Conservation (phyloP, 1,140 invertebrate genomes). For the Bombus waltoni region DNA sequence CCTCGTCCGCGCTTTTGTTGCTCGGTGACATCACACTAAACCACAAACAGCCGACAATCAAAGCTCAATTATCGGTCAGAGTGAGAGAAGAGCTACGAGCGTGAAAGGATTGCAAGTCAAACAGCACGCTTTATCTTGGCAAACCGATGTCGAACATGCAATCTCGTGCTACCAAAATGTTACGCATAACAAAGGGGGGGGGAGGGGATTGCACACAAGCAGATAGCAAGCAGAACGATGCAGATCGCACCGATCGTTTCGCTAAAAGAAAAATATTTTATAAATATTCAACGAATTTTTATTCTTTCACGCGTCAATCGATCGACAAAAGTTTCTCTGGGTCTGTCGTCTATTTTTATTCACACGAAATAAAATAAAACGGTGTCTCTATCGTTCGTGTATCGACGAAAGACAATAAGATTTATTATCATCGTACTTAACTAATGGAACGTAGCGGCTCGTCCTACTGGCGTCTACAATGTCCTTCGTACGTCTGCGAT, state of each 20-base stretch:
- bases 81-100: not conserved
- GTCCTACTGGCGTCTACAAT: not conserved
- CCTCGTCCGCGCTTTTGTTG: constrained; percentile 74
- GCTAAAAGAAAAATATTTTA: not conserved
- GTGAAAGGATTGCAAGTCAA: constrained; percentile 14
- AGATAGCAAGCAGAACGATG: not conserved
- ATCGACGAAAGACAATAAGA: not conserved
- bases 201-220: not conserved
- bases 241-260: not conserved
- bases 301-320: too few species aligned
- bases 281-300: not conserved
- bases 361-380: not conserved
- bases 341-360: not conserved
- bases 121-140: constrained; percentile 22
- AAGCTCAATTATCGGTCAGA: constrained; percentile 44
- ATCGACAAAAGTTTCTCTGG: not conserved
- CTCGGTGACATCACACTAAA: constrained; percentile 75
- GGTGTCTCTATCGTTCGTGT: not conserved
- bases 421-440: constrained; percentile 24
- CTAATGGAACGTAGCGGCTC: not conserved
- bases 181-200: not conserved
- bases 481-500: constrained; percentile 18
- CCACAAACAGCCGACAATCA: constrained; percentile 50
- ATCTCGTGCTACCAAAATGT: not conserved
- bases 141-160: constrained; percentile 5